These are phyloP conservation scores for Cossypha caffra DNA, from an alignment of 2,797 vertebrate genomes.

Conservation along the genomic window DNA sequence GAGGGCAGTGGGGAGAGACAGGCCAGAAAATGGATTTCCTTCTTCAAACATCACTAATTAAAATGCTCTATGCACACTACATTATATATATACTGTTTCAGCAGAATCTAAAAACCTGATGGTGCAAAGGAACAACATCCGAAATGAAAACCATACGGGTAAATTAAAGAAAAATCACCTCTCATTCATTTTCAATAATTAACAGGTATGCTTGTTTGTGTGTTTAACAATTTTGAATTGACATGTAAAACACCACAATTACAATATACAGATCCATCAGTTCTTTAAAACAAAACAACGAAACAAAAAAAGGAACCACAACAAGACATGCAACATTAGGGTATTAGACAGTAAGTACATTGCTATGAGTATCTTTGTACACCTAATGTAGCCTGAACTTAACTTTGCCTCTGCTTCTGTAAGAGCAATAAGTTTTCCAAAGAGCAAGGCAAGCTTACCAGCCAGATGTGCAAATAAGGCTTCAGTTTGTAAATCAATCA, in stretches of 20 bases:
- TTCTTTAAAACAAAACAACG: conserved; percentile 78
- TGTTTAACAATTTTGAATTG: conserved; percentile 82
- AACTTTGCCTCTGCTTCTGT: conserved; percentile 59
- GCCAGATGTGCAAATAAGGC: conserved; percentile 64
- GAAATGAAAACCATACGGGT: conserved; percentile 33
- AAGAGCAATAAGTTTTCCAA: conserved; percentile 45
- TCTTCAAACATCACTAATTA: conserved; percentile 55
- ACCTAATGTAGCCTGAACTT: conserved; percentile 69
- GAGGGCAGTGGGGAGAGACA: conserved; percentile 3
- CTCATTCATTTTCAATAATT: conserved; percentile 52
- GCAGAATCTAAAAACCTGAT: conserved; percentile 47
- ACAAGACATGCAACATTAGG: conserved; percentile 93
- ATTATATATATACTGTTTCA: conserved; percentile 53
- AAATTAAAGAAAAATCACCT: conserved; percentile 66
- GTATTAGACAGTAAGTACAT: conserved; percentile 87
- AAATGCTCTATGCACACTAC: conserved; percentile 45
- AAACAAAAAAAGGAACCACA: conserved; percentile 83
- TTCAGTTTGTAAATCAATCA: conserved; percentile 41
- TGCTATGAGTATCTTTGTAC: conserved; percentile 61
- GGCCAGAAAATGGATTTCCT: conserved; percentile 40
- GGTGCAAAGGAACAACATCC: conserved; percentile 56
- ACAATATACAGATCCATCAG: conserved; percentile 92
- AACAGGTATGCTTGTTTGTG: conserved; percentile 67
- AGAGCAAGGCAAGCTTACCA: conserved; percentile 66
- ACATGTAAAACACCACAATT: conserved; percentile 93